Conservation (phyloP, 92 coral and sea anemone genomes). For the Actinostola sp. region DNA sequence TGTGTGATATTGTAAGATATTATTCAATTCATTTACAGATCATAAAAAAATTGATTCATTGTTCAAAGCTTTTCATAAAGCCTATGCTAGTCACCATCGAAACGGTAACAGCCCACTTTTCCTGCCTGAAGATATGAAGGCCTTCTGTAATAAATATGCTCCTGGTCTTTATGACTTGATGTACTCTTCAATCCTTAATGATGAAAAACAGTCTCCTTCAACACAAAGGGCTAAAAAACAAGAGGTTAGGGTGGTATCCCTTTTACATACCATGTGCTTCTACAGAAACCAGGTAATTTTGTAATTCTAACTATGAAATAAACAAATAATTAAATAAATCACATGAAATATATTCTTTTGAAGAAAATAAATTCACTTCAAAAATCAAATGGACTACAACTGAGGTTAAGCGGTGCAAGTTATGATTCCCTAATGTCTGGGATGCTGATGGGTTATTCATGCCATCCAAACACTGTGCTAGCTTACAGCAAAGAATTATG, state of each 20-base stretch:
- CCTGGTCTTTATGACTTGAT: conserved; percentile 16
- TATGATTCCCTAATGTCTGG: conserved; percentile 50
- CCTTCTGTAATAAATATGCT: conserved; percentile 10
- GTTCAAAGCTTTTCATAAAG: too few species aligned
- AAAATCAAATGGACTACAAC: conserved; percentile 35
- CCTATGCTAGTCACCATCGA: too few species aligned
- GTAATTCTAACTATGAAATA: not conserved
- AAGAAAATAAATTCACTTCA: too few species aligned
- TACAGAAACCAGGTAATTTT: conserved; percentile 45
- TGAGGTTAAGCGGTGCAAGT: conserved; percentile 52
- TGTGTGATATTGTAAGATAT: too few species aligned
- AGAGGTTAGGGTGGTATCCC: conserved; percentile 17
- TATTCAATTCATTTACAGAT: too few species aligned
- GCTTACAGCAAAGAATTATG: not conserved
- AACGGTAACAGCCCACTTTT: too few species aligned
- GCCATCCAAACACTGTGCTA: conserved; percentile 8
- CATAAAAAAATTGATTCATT: too few species aligned
- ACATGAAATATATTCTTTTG: not conserved
- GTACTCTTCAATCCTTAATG: conserved; percentile 1
- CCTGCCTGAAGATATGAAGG: too few species aligned
- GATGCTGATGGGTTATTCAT: conserved; percentile 41
- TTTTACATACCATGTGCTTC: conserved; percentile 34
- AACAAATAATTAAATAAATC: not conserved
- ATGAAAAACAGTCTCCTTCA: conserved; percentile 21
- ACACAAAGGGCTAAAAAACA: conserved; percentile 7